Evolutionary conservation across 2,797 vertebrate genomes (phyloP).

Genomic region (Melanotaenia nigrans): DNA sequence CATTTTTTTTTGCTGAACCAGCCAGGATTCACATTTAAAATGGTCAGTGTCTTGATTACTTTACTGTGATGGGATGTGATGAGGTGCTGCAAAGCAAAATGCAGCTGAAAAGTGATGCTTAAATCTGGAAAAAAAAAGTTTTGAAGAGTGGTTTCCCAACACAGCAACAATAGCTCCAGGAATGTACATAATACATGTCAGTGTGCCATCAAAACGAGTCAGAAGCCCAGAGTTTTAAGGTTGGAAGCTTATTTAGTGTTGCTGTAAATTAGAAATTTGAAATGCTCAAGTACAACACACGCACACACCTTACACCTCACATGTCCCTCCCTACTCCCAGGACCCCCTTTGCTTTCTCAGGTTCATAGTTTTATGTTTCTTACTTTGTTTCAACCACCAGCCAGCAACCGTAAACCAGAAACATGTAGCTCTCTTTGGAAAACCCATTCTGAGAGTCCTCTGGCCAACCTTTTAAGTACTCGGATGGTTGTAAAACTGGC

Average conservation of each 20-base stretch:
- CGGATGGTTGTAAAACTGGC: constrained; percentile 54
- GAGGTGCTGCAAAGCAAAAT: neutral
- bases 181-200: neutral
- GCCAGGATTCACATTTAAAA: neutral
- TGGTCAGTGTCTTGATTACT: neutral
- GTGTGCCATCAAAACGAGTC: neutral
- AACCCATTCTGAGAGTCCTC: constrained; percentile 37
- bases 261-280: neutral
- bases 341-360: neutral
- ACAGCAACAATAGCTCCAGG: neutral
- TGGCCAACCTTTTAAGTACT: constrained; percentile 53
- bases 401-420: constrained; percentile 13
- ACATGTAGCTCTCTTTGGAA: constrained; percentile 28
- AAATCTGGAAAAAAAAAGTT: neutral
- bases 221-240: neutral
- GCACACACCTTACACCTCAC: neutral
- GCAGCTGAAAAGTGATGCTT: neutral
- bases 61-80: neutral
- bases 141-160: too few relatives aligned
- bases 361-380: constrained; percentile 1
- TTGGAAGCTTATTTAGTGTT: neutral
- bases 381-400: neutral
- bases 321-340: neutral
- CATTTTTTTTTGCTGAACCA: neutral
- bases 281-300: neutral